Conservation (phyloP, 1,140 invertebrate species). For the Macrobrachium rosenbergii region DNA sequence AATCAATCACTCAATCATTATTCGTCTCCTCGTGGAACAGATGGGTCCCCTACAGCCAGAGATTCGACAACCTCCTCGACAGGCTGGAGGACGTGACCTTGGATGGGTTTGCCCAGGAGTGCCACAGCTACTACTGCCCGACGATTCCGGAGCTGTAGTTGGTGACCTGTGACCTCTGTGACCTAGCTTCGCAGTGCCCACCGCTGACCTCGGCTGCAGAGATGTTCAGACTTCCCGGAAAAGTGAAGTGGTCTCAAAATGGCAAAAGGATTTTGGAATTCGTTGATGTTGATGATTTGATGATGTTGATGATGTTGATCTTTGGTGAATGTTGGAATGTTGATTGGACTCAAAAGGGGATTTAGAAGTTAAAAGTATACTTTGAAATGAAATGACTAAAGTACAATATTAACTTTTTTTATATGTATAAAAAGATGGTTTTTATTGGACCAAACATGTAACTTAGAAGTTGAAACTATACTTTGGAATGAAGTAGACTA, state of each 20-base stretch:
- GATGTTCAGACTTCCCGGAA: background rate
- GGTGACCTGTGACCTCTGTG: background rate
- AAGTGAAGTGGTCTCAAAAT: background rate
- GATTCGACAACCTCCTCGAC: background rate
- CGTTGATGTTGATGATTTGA: no score
- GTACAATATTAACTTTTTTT: no score
- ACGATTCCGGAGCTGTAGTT: constrained; percentile 24
- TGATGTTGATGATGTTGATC: no score
- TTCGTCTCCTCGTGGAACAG: background rate
- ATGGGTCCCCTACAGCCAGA: constrained; percentile 13
- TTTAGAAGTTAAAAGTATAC: no score
- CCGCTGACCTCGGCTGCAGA: background rate
- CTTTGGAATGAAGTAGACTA: no score
- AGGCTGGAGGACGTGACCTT: background rate
- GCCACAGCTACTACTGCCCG: constrained; percentile 29
- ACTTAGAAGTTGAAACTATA: no score
- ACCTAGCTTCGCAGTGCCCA: background rate
- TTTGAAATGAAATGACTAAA: no score
- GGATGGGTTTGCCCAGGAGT: constrained; percentile 13
- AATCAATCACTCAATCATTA: background rate
- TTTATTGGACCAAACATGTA: no score
- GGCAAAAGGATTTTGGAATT: no score
- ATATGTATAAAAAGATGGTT: no score
- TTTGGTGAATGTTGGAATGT: no score
- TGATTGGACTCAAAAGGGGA: no score